phyloP scores from a whole-genome alignment of 2,888 invertebrate genomes.

The Calameuta idolon region DNA sequence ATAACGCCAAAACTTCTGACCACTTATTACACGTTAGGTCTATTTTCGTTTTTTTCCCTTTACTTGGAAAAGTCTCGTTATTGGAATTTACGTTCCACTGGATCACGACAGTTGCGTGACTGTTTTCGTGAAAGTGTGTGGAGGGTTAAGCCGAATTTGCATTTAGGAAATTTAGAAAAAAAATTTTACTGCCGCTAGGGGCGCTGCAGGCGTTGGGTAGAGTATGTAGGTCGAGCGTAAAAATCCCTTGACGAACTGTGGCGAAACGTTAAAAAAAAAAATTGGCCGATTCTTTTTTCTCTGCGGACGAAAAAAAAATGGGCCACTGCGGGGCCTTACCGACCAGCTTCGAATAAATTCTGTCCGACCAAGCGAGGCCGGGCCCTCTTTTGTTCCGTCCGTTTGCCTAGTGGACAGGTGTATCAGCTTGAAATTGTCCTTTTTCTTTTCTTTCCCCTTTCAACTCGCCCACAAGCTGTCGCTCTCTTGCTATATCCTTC shows the following conservation, averaged over 20 bases:
- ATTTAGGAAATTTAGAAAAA: background rate
- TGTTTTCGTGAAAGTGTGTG: background rate
- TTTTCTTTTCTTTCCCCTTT: constrained; percentile 8
- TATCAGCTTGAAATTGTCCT: constrained; percentile 38
- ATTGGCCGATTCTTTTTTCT: background rate
- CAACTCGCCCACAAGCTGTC: constrained; percentile 51
- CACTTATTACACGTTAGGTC: background rate
- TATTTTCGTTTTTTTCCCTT: background rate
- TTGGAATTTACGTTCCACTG: background rate
- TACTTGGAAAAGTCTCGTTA: background rate
- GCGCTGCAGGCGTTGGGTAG: background rate
- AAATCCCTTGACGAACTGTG: background rate
- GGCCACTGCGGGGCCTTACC: background rate
- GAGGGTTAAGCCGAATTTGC: background rate
- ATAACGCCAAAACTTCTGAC: background rate
- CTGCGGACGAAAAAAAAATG: background rate
- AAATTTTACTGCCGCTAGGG: background rate
- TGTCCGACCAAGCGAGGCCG: background rate
- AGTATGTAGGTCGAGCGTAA: background rate
- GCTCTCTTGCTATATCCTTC: constrained; percentile 30
- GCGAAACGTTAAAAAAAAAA: background rate
- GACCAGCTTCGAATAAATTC: background rate
- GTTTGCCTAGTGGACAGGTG: constrained; percentile 41
- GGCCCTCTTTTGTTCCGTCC: background rate
- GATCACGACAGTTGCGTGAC: background rate